These are phyloP conservation scores for Coregonus clupeaformis DNA, from an alignment of 2,113 vertebrate species.

Conservation along the genomic window DNA sequence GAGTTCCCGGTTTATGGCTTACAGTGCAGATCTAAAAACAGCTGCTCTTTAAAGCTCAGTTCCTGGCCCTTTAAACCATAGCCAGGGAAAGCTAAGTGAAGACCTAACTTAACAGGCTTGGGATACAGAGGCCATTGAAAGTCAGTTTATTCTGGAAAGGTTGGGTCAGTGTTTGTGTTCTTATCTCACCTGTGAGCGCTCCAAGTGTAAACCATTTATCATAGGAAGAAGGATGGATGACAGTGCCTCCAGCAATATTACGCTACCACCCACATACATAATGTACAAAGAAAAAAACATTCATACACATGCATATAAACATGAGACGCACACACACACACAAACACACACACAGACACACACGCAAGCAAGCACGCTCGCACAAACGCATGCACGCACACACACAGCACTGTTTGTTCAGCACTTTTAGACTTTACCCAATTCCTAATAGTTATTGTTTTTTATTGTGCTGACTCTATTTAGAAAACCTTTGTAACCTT, in stretches of 20 bases:
- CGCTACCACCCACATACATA: not conserved
- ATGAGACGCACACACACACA: not conserved
- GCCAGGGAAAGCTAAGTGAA: conserved; percentile 11
- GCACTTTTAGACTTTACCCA: not conserved
- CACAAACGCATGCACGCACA: not conserved
- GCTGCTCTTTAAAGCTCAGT: conserved; percentile 19
- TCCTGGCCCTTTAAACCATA: conserved; percentile 9
- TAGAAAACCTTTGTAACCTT: too few relatives aligned
- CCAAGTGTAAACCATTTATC: conserved; percentile 16
- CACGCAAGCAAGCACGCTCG: not conserved
- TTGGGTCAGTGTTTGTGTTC: conserved; percentile 2
- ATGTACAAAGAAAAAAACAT: not conserved
- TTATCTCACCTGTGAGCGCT: not conserved
- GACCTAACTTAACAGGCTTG: conserved; percentile 2
- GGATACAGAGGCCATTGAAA: not conserved
- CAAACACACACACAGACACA: not conserved
- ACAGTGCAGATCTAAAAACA: conserved; percentile 15
- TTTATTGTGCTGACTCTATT: not conserved
- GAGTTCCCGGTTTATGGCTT: conserved; percentile 24
- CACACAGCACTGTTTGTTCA: not conserved
- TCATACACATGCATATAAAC: too few relatives aligned
- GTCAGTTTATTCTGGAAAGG: not conserved
- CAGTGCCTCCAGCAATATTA: not conserved
- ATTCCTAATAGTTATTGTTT: not conserved
- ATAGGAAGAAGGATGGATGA: not conserved